Percentiles rank a stretch among this genome's conserved stretches.
These are phyloP conservation scores for Neuroterus valhalla DNA, from an alignment of 1,140 invertebrate species.

Conservation along the genomic window DNA sequence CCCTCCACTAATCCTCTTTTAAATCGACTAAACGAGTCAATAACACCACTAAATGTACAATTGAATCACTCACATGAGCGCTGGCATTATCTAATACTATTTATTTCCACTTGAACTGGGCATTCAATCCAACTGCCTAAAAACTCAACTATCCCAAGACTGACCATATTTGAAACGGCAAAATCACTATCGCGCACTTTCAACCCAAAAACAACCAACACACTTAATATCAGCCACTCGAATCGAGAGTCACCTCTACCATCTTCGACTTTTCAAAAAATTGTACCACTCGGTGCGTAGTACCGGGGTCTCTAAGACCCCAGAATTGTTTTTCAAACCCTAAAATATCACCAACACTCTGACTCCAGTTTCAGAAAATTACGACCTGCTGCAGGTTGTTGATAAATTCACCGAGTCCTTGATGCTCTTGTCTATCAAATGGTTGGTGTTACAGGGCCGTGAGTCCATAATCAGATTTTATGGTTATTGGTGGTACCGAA, in stretches of 20 bases:
- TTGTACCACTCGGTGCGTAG: constrained; percentile 8
- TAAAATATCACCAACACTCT: background rate
- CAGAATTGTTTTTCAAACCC: background rate
- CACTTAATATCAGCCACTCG: background rate
- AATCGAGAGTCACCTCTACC: background rate
- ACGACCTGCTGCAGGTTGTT: constrained; percentile 4
- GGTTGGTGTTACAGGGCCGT: constrained; percentile 81
- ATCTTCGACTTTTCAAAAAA: background rate
- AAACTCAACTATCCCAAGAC: background rate
- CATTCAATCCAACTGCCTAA: background rate
- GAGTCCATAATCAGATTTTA: constrained; percentile 85
- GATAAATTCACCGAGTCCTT: constrained; percentile 19
- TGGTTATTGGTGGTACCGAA: constrained; percentile 71
- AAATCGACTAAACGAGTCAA: no score
- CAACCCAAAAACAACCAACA: background rate
- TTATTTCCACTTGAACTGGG: no score
- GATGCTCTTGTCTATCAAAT: constrained; percentile 41
- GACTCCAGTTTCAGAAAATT: background rate
- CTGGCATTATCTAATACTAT: background rate
- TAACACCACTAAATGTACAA: no score
- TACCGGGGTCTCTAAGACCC: background rate
- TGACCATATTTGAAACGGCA: background rate
- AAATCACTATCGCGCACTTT: constrained; percentile 6
- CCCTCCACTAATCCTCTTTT: no score
- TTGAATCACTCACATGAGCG: background rate